Conservation (phyloP, 2,113 vertebrate species). For the Ptilonorhynchus violaceus region DNA sequence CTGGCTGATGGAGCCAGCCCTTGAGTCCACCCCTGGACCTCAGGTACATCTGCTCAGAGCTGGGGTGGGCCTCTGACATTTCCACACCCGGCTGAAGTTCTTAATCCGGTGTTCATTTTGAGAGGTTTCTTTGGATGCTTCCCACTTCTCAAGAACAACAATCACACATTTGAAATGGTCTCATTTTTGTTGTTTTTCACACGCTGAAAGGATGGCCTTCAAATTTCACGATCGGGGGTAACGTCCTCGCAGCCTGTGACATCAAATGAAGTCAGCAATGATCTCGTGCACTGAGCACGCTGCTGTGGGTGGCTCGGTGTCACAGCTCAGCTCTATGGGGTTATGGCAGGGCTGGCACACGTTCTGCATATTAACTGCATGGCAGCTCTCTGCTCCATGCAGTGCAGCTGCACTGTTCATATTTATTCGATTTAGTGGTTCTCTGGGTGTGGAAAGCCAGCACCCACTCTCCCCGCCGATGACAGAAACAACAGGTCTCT, state of each 20-base stretch:
- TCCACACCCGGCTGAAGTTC: no score
- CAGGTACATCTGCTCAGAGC: not conserved
- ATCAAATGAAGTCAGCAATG: not conserved
- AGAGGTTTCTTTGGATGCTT: not conserved
- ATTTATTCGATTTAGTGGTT: not conserved
- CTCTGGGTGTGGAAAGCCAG: not conserved
- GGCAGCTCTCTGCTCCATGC: not conserved
- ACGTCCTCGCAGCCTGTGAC: not conserved
- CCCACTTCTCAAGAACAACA: not conserved
- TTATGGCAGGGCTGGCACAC: not conserved
- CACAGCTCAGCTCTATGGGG: not conserved
- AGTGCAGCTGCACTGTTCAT: not conserved
- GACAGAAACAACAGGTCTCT: not conserved
- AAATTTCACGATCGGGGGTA: not conserved
- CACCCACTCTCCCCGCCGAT: fast-evolving
- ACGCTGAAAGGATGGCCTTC: not conserved
- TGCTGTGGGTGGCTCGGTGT: not conserved
- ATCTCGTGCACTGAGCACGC: fast-evolving
- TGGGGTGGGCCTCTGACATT: fast-evolving
- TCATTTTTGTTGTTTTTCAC: not conserved
- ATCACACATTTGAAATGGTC: not conserved
- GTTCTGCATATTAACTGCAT: not conserved
- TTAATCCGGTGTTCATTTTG: not conserved
- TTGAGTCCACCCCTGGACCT: not conserved
- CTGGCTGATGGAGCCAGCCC: not conserved